Evolutionary conservation across 2,113 vertebrate species (phyloP).

Genomic region (Chelonoidis abingdonii): DNA sequence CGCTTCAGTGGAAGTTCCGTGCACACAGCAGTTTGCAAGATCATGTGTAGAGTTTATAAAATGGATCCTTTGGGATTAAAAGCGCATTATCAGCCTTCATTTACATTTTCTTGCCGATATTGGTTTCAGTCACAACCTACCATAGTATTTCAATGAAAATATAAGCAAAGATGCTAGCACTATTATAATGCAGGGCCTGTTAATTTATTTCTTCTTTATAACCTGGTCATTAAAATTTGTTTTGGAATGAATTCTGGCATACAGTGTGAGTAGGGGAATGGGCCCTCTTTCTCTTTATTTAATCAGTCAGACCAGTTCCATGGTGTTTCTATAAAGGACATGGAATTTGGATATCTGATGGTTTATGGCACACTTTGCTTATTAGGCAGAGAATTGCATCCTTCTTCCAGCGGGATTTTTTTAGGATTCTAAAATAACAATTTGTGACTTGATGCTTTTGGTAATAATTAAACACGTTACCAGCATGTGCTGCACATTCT

Average conservation of each 20-base stretch:
- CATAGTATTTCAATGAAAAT: neutral
- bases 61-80: neutral
- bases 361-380: constrained; percentile 30
- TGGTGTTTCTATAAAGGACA: constrained; percentile 39
- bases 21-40: neutral
- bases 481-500: neutral
- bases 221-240: neutral
- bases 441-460: neutral
- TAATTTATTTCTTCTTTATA: neutral
- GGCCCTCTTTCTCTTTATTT: neutral
- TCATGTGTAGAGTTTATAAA: neutral
- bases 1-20: neutral
- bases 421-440: neutral
- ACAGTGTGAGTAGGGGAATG: neutral
- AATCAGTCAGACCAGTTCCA: neutral
- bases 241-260: neutral
- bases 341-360: neutral
- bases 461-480: neutral
- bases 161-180: neutral
- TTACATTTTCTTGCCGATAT: neutral
- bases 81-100: neutral
- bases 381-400: neutral
- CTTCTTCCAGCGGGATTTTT: neutral
- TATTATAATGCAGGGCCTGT: neutral
- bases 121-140: neutral